Evolutionary conservation across 2,888 invertebrate species (phyloP), one percentile per base, ranked within the genome.

Genomic region (Xylota sylvarum): DNA sequence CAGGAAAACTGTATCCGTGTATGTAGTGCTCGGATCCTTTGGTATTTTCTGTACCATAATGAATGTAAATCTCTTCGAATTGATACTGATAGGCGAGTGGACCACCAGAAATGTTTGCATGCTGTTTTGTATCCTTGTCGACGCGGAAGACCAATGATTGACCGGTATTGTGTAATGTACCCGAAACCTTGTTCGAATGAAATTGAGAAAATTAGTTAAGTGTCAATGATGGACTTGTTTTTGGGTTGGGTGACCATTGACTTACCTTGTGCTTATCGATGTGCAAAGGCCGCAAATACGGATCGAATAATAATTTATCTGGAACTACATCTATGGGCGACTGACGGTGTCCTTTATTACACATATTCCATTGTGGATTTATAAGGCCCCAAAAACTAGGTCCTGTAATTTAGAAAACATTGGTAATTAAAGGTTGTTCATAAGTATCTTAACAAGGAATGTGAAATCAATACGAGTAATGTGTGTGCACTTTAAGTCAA

Each of bases 271-370:
- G 97, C 93, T 98, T 98, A 93, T 98, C 98, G 91, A 99, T 95
- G 92, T 97, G 96, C 90, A 99, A 94, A 89, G 96, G 96, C 90
- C 97, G 95, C 88, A 99, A 94, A 94, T 97, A 97, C 7, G 99
- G 99, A 94, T 99, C 99, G 93, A 96, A 99, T 85, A 99, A 95
- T 88, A 99, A 94, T 92, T 97, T 97, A 90, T 96, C 96, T 2
- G 99, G 99, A 91, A 99, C 98, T 89, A 99, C 96, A 94, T 99
- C 98, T 92, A 99, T 97, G 2, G 99, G 99, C 88, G 98, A 98
- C 93, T 99, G 99, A 88, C 98, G 95, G 87, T 97, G 95, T 56
- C 99, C 99, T 93, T 98, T 98, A 93, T 96, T 97, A 94, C 99
- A 99, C 95, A 99, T 96, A 91, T 96, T 96, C 99, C 99, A 99